These are phyloP conservation scores for Cyclura pinguis DNA, from an alignment of 2,797 vertebrate genomes.

Conservation along the genomic window DNA sequence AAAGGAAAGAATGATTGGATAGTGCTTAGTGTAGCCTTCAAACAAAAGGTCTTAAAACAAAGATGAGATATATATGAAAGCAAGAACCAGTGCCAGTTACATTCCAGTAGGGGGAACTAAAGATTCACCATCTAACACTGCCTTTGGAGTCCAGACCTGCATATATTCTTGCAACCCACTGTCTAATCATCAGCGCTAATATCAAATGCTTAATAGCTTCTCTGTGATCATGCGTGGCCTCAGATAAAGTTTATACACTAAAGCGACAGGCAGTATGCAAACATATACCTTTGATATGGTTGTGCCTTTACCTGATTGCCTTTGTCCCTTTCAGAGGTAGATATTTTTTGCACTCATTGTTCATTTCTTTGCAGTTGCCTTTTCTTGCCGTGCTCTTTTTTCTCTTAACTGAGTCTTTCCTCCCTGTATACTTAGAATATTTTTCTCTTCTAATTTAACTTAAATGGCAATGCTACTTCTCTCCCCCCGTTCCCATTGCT, in stretches of 20 bases:
- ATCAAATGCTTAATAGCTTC: slow-evolving; percentile 63
- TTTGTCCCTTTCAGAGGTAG: neutral
- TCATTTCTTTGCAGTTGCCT: neutral
- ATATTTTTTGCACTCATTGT: neutral
- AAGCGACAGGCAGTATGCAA: slow-evolving; percentile 17
- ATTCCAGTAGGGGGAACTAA: slow-evolving; percentile 91
- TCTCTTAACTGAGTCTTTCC: neutral
- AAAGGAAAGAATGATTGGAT: neutral
- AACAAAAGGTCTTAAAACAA: slow-evolving; percentile 51
- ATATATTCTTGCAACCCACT: slow-evolving; percentile 42
- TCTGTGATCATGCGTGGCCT: slow-evolving; percentile 67
- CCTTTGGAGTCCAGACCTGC: slow-evolving; percentile 22
- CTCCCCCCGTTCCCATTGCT: neutral
- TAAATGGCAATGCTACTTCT: neutral
- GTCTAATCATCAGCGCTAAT: slow-evolving; percentile 62
- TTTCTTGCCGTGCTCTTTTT: neutral
- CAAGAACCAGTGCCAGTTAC: slow-evolving; percentile 1
- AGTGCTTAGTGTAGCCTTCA: neutral
- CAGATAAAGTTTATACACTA: slow-evolving; percentile 35
- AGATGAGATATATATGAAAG: slow-evolving; percentile 9
- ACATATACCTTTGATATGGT: neutral
- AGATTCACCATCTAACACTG: slow-evolving; percentile 75
- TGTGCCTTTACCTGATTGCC: neutral
- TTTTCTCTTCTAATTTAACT: neutral
- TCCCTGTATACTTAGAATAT: neutral